These are phyloP conservation scores for Cassiopea xamachana DNA, from an alignment of 30 jellyfish, hydroid and myxozoan genomes.

Conservation along the genomic window DNA sequence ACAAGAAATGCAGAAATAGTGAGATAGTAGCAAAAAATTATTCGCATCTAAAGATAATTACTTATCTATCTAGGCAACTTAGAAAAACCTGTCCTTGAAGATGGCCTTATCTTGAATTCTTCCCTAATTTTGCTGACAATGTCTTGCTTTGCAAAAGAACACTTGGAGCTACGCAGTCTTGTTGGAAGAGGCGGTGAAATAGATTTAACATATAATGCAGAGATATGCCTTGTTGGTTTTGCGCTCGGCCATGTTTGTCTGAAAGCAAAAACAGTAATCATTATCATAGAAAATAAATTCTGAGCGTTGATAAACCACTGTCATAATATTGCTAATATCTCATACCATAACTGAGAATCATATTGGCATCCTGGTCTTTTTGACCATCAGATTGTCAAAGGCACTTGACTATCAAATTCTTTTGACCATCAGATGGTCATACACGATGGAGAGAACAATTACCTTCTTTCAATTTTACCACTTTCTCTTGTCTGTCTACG, in stretches of 20 bases:
- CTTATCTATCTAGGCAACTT: neutral
- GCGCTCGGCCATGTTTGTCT: conserved; percentile 69
- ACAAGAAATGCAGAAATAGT: too few relatives aligned
- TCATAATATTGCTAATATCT: too few relatives aligned
- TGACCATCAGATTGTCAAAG: too few relatives aligned
- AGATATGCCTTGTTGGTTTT: conserved; percentile 12
- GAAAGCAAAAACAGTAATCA: conserved; percentile 1
- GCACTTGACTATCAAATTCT: neutral
- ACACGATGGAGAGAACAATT: neutral
- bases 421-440: neutral
- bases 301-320: too few relatives aligned
- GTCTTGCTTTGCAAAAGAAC: conserved; percentile 42
- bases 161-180: conserved; percentile 36
- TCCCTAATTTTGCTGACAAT: conserved; percentile 43
- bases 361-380: too few relatives aligned
- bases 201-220: neutral
- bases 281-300: neutral
- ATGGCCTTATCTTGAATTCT: conserved; percentile 58
- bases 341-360: too few relatives aligned
- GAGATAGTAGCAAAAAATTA: neutral
- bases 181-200: conserved; percentile 52
- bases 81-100: conserved; percentile 33
- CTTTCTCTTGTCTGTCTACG: conserved; percentile 28
- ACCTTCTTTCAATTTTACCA: conserved; percentile 56
- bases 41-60: neutral